Percentiles rank a stretch among this genome's conserved stretches.
Evolutionary conservation across 2,888 invertebrate species (phyloP).

Genomic region (Chrysomela aeneicollis): DNA sequence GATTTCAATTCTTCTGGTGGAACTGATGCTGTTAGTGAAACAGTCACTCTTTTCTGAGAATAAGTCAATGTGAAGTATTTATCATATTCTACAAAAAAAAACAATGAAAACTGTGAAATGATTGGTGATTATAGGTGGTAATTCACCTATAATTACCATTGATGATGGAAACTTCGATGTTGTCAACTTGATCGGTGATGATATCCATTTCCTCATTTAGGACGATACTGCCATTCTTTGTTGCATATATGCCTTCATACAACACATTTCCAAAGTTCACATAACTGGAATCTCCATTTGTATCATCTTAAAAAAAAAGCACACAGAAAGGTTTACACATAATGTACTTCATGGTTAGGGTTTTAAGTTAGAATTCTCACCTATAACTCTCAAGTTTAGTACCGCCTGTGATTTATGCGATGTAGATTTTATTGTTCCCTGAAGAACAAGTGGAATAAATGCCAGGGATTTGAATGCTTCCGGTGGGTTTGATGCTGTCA

Average conservation of each 20-base stretch:
- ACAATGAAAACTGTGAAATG: background rate
- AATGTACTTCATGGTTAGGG: too few species aligned
- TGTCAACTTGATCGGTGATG: background rate
- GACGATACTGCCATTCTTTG: background rate
- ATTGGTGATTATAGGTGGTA: too few species aligned
- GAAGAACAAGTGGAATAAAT: conserved; percentile 14
- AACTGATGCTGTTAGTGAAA: background rate
- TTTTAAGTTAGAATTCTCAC: conserved; percentile 13
- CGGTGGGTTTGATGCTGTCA: background rate
- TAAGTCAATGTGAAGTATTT: conserved; percentile 10
- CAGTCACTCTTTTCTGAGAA: background rate
- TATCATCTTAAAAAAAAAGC: conserved; percentile 1
- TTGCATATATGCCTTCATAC: conserved; percentile 9
- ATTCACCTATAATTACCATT: conserved; percentile 17
- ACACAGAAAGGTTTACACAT: too few species aligned
- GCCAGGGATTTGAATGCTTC: background rate
- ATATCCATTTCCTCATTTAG: background rate
- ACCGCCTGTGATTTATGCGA: conserved; percentile 6
- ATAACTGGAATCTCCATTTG: conserved; percentile 1
- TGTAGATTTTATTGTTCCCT: conserved; percentile 19
- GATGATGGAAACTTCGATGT: conserved; percentile 9
- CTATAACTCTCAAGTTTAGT: conserved; percentile 18
- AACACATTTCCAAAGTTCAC: conserved; percentile 1
- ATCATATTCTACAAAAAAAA: conserved; percentile 11
- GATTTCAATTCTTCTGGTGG: background rate